phyloP scores from a whole-genome alignment of 2,888 invertebrate species.

The Leptogaster cylindrica region DNA sequence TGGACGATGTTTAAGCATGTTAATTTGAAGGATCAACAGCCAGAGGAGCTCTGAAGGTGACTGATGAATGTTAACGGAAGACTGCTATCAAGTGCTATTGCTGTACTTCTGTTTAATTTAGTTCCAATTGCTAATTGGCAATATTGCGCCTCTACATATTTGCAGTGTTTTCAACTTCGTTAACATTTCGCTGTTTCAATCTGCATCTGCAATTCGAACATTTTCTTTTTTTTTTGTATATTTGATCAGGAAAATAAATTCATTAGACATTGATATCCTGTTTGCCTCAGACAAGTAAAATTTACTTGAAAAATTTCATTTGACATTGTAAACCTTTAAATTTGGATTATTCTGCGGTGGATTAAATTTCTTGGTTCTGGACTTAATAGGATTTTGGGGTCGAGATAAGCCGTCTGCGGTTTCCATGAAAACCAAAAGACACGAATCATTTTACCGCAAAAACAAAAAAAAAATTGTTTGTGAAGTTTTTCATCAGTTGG shows the following conservation, averaged over 20 bases:
- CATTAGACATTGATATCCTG: background rate
- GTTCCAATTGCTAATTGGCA: conserved; percentile 29
- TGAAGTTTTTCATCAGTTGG: too few species aligned
- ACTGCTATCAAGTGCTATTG: background rate
- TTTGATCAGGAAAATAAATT: background rate
- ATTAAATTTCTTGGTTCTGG: too few species aligned
- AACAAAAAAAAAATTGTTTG: too few species aligned
- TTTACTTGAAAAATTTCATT: too few species aligned
- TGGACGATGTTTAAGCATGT: conserved; percentile 38
- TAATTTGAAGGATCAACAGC: conserved; percentile 39
- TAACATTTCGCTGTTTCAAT: conserved; percentile 3
- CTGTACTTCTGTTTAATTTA: conserved; percentile 8
- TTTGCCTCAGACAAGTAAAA: background rate
- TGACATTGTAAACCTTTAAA: too few species aligned
- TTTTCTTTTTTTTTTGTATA: too few species aligned
- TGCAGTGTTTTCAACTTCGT: conserved; percentile 33
- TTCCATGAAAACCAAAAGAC: too few species aligned
- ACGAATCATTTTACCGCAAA: too few species aligned
- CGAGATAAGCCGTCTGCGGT: too few species aligned
- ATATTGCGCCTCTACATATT: conserved; percentile 25
- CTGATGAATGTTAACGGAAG: conserved; percentile 20
- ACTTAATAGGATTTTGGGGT: too few species aligned
- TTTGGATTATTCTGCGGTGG: too few species aligned
- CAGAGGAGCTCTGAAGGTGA: conserved; percentile 1
- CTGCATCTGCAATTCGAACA: background rate